Evolutionary conservation across 2,888 invertebrate genomes (phyloP).

Genomic region (Dorcus hopei): DNA sequence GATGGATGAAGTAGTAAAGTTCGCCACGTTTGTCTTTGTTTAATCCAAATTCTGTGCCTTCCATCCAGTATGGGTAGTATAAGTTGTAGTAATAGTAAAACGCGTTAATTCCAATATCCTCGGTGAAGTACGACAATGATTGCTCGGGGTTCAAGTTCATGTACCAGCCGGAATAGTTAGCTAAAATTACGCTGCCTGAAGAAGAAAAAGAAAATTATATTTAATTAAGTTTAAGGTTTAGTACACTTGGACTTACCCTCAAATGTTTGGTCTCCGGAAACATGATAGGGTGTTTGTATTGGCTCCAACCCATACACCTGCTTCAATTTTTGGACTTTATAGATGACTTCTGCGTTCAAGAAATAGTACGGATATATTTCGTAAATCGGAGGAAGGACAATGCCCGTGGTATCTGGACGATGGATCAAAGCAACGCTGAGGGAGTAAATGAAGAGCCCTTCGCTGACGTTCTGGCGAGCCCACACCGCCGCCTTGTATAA

Average conservation of each 20-base stretch:
- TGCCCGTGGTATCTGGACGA: conserved; percentile 60
- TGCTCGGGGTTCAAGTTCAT: conserved; percentile 56
- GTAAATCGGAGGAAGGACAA: conserved; percentile 67
- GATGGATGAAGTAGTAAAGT: conserved; percentile 62
- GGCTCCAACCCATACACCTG: conserved; percentile 48
- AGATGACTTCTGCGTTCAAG: conserved; percentile 65
- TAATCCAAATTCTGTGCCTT: conserved; percentile 38
- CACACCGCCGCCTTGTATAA: conserved; percentile 68
- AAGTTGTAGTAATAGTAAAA: conserved; percentile 62
- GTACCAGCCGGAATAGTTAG: conserved; percentile 52
- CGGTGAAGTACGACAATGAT: conserved; percentile 62
- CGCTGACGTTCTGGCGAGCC: conserved; percentile 66
- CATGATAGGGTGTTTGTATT: too few species aligned
- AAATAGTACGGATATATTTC: conserved; percentile 73
- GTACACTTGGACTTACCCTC: background rate
- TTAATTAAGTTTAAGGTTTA: too few species aligned
- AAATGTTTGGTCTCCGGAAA: background rate
- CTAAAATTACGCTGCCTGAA: conserved; percentile 43
- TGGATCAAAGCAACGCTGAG: conserved; percentile 62
- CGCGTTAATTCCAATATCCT: conserved; percentile 63
- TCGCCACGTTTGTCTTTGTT: conserved; percentile 53
- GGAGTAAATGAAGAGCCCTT: conserved; percentile 66
- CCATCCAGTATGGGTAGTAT: conserved; percentile 63
- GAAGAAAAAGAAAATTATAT: background rate
- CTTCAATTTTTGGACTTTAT: conserved; percentile 61